phyloP scores from a whole-genome alignment of 2,888 invertebrate genomes.

The Brachylomia viminalis region DNA sequence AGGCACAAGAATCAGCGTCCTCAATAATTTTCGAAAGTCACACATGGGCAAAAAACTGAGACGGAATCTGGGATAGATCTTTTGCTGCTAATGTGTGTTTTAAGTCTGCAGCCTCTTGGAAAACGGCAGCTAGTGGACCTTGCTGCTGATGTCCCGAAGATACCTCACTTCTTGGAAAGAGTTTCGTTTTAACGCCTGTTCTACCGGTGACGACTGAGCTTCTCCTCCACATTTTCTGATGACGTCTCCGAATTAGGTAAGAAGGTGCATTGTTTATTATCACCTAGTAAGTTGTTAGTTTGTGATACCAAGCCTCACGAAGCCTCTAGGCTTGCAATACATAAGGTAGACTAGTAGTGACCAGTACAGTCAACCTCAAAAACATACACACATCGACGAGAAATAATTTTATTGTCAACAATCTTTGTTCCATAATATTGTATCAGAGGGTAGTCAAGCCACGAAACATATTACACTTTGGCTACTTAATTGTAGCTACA shows the following conservation, averaged over 20 bases:
- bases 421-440: neutral
- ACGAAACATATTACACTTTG: too few relatives aligned
- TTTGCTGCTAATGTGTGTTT: too few relatives aligned
- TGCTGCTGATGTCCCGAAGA: too few relatives aligned
- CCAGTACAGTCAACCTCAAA: neutral
- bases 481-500: too few relatives aligned
- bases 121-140: too few relatives aligned
- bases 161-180: neutral
- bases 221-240: neutral
- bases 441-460: too few relatives aligned
- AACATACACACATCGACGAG: neutral
- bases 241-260: neutral
- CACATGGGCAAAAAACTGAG: too few relatives aligned
- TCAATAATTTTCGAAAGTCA: too few relatives aligned
- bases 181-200: neutral
- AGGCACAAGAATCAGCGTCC: too few relatives aligned
- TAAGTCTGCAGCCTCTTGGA: too few relatives aligned
- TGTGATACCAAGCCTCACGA: slow-evolving; percentile 3
- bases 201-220: neutral
- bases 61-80: too few relatives aligned
- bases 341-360: slow-evolving; percentile 32
- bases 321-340: slow-evolving; percentile 55
- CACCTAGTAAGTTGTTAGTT: neutral
- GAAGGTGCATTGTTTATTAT: neutral
- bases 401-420: neutral